phyloP scores from a whole-genome alignment of 2,888 invertebrate species.

The Silvanus unidentatus region DNA sequence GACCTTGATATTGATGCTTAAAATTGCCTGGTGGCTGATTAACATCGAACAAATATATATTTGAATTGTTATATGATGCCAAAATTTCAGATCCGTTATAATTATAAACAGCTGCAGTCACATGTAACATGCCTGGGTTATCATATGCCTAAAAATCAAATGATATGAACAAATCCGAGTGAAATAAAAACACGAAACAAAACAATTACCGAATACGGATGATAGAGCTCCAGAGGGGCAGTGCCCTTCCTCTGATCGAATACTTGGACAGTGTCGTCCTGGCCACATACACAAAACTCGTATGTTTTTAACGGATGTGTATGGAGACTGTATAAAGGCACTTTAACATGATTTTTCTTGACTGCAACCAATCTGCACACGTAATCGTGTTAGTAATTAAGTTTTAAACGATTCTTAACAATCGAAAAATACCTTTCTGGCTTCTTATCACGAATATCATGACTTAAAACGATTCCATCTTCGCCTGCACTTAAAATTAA shows the following conservation, averaged over 20 bases:
- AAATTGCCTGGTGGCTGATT: constrained; percentile 49
- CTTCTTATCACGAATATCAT: constrained; percentile 72
- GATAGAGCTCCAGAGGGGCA: constrained; percentile 30
- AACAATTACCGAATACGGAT: constrained; percentile 31
- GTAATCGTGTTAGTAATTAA: too few species aligned
- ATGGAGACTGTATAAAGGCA: constrained; percentile 83
- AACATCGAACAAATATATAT: constrained; percentile 82
- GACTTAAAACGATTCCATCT: constrained; percentile 74
- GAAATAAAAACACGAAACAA: neutral
- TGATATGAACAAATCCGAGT: neutral
- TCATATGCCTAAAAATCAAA: constrained; percentile 8
- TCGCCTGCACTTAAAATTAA: constrained; percentile 81
- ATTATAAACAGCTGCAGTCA: constrained; percentile 88
- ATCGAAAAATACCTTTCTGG: constrained; percentile 45
- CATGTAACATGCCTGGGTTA: constrained; percentile 48
- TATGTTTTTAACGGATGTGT: constrained; percentile 72
- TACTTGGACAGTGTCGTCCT: constrained; percentile 70
- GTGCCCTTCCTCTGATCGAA: constrained; percentile 62
- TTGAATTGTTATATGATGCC: constrained; percentile 91
- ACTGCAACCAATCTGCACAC: constrained; percentile 52
- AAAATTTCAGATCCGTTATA: constrained; percentile 85
- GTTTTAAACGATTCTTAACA: neutral
- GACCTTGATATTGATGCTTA: constrained; percentile 54
- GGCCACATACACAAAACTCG: constrained; percentile 79
- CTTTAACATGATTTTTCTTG: constrained; percentile 52